Conservation (phyloP, 2,113 vertebrate genomes). For the Cyprinodon tularosa region DNA sequence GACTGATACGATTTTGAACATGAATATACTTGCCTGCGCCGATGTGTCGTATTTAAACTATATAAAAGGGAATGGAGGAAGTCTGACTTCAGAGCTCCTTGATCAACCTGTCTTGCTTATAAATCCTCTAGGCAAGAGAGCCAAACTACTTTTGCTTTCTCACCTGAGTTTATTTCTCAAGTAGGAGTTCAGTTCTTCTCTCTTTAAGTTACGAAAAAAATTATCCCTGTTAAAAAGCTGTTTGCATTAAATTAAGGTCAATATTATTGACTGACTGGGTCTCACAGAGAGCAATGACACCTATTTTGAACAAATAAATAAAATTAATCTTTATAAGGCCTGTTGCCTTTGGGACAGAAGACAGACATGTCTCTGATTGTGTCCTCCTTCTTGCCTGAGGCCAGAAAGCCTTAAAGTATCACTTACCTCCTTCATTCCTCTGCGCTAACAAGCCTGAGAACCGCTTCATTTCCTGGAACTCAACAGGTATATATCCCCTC, state of each 20-base stretch:
- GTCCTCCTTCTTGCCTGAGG: slow-evolving; percentile 66
- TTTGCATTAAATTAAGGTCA: too few relatives aligned
- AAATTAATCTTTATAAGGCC: slow-evolving; percentile 9
- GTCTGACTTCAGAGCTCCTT: background rate
- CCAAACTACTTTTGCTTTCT: background rate
- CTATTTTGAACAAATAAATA: background rate
- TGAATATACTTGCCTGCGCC: too few relatives aligned
- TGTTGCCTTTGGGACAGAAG: slow-evolving; percentile 20
- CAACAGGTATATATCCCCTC: slow-evolving; percentile 24
- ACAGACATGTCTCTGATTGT: slow-evolving; percentile 62
- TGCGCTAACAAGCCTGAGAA: slow-evolving; percentile 65
- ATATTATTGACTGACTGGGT: background rate
- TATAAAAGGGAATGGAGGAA: too few relatives aligned
- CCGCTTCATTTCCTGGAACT: slow-evolving; percentile 20
- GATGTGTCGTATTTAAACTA: too few relatives aligned
- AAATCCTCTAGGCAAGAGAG: too few relatives aligned
- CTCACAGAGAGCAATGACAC: background rate
- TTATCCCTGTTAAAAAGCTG: too few relatives aligned
- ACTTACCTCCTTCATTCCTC: slow-evolving; percentile 33
- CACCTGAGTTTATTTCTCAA: background rate
- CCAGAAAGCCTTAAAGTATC: slow-evolving; percentile 41
- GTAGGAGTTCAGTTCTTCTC: too few relatives aligned
- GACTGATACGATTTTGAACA: too few relatives aligned
- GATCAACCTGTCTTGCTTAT: background rate
- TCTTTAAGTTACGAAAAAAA: too few relatives aligned